Evolutionary conservation across 2,888 invertebrate genomes (phyloP).

Genomic region (Cylindroiulus punctatus): DNA sequence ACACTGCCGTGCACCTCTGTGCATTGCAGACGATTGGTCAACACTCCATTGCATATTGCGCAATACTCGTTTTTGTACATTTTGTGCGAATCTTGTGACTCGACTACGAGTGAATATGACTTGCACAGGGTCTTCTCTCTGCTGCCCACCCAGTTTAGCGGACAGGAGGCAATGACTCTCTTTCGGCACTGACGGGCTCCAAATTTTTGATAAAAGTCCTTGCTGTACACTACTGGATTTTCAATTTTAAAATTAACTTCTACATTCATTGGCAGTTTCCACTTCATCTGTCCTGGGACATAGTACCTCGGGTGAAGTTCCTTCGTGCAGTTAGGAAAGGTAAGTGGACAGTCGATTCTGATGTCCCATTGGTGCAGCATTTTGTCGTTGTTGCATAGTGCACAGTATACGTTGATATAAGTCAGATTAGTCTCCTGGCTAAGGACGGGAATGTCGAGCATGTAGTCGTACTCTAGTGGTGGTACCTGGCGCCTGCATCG

Average conservation of each 20-base stretch:
- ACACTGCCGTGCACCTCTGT: not conserved
- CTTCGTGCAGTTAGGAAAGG: not conserved
- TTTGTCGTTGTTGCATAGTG: conserved; percentile 61
- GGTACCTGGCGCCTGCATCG: not conserved
- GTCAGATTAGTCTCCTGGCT: conserved; percentile 58
- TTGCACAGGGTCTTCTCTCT: conserved; percentile 64
- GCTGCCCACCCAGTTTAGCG: conserved; percentile 65
- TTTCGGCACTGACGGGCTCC: conserved; percentile 64
- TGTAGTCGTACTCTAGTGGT: not conserved
- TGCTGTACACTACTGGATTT: conserved; percentile 62
- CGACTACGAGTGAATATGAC: conserved; percentile 67
- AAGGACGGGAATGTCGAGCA: conserved; percentile 52
- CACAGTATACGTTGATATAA: conserved; percentile 63
- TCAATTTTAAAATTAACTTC: conserved; percentile 17
- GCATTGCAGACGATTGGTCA: not conserved
- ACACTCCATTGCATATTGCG: conserved; percentile 66
- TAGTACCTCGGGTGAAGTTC: not conserved
- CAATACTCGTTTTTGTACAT: conserved; percentile 66
- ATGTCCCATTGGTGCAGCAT: conserved; percentile 64
- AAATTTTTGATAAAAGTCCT: conserved; percentile 65
- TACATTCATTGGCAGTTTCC: conserved; percentile 50
- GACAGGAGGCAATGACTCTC: conserved; percentile 63
- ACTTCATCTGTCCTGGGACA: not conserved
- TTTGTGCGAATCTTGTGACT: conserved; percentile 59
- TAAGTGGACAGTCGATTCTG: conserved; percentile 58